Evolutionary conservation across 2,797 vertebrate genomes (phyloP).

Genomic region (Gouania willdenowi): DNA sequence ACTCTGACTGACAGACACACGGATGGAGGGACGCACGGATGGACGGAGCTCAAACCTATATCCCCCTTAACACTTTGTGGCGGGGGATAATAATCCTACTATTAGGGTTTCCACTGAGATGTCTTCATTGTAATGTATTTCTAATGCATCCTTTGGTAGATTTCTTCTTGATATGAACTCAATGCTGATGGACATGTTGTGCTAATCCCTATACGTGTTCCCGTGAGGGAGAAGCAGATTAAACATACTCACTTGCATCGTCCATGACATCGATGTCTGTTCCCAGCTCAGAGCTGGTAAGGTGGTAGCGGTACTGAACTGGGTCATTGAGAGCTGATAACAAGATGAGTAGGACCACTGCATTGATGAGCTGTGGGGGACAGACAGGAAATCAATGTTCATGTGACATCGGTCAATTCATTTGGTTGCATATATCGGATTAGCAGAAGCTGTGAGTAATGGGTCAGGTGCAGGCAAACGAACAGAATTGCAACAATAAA

Average conservation of each 20-base stretch:
- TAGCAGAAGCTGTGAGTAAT: background rate
- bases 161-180: too few species aligned
- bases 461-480: background rate
- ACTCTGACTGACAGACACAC: too few species aligned
- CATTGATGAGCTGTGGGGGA: constrained; percentile 85
- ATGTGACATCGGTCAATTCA: background rate
- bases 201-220: too few species aligned
- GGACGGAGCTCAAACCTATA: too few species aligned
- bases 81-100: too few species aligned
- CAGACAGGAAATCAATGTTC: constrained; percentile 11
- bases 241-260: constrained; percentile 89
- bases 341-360: constrained; percentile 89
- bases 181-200: too few species aligned
- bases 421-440: background rate
- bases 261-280: constrained; percentile 94
- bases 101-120: too few species aligned
- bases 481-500: too few species aligned
- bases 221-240: background rate
- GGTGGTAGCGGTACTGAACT: constrained; percentile 86
- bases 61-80: too few species aligned
- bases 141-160: too few species aligned
- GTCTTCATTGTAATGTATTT: too few species aligned
- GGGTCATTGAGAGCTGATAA: constrained; percentile 90
- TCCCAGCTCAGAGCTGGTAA: constrained; percentile 85
- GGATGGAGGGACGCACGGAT: too few species aligned